Conservation (phyloP, 2,113 vertebrate species). For the Notarius lentiginosus region DNA sequence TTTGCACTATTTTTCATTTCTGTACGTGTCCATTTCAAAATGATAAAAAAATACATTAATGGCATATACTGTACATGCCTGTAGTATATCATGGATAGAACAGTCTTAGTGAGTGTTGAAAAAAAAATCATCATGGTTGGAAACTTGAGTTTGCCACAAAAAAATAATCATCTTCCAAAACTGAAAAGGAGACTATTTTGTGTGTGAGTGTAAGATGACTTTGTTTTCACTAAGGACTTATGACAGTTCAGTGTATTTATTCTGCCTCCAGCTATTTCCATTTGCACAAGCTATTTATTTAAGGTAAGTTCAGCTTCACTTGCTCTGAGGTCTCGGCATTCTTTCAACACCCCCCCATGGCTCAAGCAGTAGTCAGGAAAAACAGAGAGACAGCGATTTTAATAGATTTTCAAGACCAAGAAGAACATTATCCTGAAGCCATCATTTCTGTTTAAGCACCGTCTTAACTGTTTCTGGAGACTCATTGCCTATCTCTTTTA, state of each 20-base stretch:
- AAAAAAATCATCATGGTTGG: neutral
- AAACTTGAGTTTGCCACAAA: neutral
- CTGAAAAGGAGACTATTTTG: slow-evolving; percentile 10
- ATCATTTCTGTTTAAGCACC: slow-evolving; percentile 59
- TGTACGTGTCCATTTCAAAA: neutral
- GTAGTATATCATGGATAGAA: neutral
- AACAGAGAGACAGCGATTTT: slow-evolving; percentile 42
- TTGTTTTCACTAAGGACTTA: slow-evolving; percentile 40
- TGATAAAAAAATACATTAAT: no score
- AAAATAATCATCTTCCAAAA: slow-evolving; percentile 3
- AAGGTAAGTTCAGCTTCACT: slow-evolving; percentile 46
- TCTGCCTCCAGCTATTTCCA: slow-evolving; percentile 43
- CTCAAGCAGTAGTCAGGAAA: slow-evolving; percentile 41
- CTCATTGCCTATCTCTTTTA: slow-evolving; percentile 38
- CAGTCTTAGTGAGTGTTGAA: neutral
- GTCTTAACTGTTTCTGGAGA: slow-evolving; percentile 55
- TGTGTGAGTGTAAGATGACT: neutral
- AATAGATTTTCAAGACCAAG: slow-evolving; percentile 68
- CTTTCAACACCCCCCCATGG: slow-evolving; percentile 51
- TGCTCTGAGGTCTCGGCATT: slow-evolving; percentile 41
- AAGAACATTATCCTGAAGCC: slow-evolving; percentile 60
- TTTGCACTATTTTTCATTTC: neutral
- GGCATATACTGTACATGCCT: neutral
- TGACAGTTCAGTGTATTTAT: slow-evolving; percentile 42
- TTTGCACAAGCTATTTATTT: slow-evolving; percentile 41